Evolutionary conservation across 2,113 vertebrate species (phyloP), one percentile per base, ranked within the genome.

Genomic region (Hystrix brachyura): DNA sequence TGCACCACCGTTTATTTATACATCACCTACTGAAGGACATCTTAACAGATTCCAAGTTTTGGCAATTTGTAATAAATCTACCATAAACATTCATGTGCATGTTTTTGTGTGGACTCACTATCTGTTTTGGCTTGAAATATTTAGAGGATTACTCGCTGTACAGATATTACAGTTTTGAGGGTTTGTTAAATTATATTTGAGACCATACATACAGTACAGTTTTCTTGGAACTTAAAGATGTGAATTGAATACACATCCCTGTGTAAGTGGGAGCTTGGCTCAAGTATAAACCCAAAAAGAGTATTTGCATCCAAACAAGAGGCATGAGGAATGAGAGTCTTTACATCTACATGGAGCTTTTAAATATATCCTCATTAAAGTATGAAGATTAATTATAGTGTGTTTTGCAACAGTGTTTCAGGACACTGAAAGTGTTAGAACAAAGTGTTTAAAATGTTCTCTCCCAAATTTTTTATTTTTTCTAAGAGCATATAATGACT

Each of bases 361-460:
- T 51, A 87, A 92, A 76, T 5, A 94, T 23, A 67, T 48, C 17
- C 29, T 93, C 53, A 55, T 43, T 48, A 72, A 51, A 71, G 14
- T 55, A 72, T 27, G 51, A 93, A 67, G 48, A 79, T 85, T 80
- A 55, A 91, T 92, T 74, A 48, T 32, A 32, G 12, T 82, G 5
- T 64, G 34, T 88, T 94, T 81, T 78, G 5, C 29, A 76, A 57
- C 32, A 38, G 3, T 92, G 7, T 89, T 97, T 96, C 18, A 81
- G 53, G 57, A 79, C 25, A 76, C 27, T 64, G 29, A 79, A 94
- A 67, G 27, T 46, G 43, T 59, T n/a, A 15, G 25, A 79, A 81
- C 43, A 88, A 96, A 96, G 78, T 57, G n/a, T 67, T 62, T 93
- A 55, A 87, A 94, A 92, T 87, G 87, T 90, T 87, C 27, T 32